A percentile compares a stretch with the other conserved stretches of the same genome.
These are phyloP conservation scores for Bolinopsis microptera DNA, from an alignment of 37 sponge, comb jelly and placozoan species.

Conservation along the genomic window DNA sequence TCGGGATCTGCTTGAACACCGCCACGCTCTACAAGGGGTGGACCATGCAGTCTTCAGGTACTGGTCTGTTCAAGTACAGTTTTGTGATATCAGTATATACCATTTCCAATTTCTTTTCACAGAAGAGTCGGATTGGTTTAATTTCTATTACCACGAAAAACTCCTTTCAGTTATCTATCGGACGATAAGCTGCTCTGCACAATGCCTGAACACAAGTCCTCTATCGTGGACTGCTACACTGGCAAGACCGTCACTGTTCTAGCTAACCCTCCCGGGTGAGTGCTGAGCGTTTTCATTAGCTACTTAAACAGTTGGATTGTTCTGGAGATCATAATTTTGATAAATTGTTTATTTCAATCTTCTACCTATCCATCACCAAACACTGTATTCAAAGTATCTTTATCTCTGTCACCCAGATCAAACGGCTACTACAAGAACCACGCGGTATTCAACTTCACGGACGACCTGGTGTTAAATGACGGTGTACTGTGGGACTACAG, in stretches of 20 bases:
- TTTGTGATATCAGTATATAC: neutral
- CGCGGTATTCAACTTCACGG: constrained; percentile 63
- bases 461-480: constrained; percentile 42
- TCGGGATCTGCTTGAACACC: neutral
- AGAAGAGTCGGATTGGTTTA: too few species aligned
- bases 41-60: constrained; percentile 6
- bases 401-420: too few species aligned
- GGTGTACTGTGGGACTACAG: constrained; percentile 64
- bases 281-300: neutral
- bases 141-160: too few species aligned
- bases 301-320: neutral
- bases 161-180: constrained; percentile 11
- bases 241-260: neutral
- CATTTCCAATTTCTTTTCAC: too few species aligned
- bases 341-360: neutral
- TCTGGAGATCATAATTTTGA: neutral
- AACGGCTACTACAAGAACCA: constrained; percentile 57
- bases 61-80: neutral
- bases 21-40: neutral
- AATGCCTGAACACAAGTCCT: constrained; percentile 37
- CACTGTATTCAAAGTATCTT: too few species aligned
- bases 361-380: too few species aligned
- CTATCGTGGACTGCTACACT: constrained; percentile 46
- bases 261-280: constrained; percentile 45
- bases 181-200: constrained; percentile 32